Conservation (phyloP, 2,797 vertebrate genomes). For the Schizothorax lantsangensis region DNA sequence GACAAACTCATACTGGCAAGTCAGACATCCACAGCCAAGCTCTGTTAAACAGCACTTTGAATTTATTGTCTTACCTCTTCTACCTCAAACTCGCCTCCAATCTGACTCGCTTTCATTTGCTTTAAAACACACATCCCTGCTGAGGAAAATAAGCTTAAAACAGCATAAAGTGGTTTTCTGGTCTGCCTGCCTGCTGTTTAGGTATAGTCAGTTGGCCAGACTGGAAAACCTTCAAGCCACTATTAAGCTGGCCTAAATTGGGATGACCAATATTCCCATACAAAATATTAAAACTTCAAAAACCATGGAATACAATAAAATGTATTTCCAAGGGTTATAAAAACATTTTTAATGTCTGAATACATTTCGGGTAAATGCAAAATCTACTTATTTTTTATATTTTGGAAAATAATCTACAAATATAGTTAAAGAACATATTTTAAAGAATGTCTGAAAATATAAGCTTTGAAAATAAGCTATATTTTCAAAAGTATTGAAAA, state of each 20-base stretch:
- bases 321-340: not conserved
- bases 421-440: not conserved
- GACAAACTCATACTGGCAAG: constrained; percentile 16
- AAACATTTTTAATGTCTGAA: not conserved
- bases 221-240: not conserved
- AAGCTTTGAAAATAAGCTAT: too few species aligned
- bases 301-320: not conserved
- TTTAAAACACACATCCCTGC: constrained; percentile 21
- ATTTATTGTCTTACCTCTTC: constrained; percentile 34
- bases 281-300: not conserved
- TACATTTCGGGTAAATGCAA: not conserved
- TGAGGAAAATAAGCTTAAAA: not conserved
- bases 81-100: constrained; percentile 25
- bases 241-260: not conserved
- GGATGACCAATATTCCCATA: not conserved
- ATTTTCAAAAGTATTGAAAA: not conserved
- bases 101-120: not conserved
- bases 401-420: too few species aligned
- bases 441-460: not conserved
- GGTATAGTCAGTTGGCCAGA: not conserved
- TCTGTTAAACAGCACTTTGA: constrained; percentile 17
- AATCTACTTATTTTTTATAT: not conserved
- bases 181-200: not conserved
- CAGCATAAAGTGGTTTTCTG: not conserved
- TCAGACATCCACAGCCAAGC: constrained; percentile 24